phyloP scores from a whole-genome alignment of 2,888 invertebrate species.

The Nephrotoma flavescens region DNA sequence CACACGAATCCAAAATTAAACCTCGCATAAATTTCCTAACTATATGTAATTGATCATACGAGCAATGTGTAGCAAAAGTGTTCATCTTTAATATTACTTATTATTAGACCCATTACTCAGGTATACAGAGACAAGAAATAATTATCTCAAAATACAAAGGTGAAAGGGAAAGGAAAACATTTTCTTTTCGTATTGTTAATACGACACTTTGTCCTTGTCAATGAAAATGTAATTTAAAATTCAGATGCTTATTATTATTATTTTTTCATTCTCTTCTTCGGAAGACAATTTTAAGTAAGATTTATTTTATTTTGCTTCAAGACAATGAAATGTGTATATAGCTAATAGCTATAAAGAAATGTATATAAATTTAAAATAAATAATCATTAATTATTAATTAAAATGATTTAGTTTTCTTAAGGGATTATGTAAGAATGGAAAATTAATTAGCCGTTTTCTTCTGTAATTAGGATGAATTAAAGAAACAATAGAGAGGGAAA shows the following conservation, averaged over 20 bases:
- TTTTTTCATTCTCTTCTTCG: neutral
- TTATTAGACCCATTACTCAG: neutral
- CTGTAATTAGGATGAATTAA: neutral
- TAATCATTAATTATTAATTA: neutral
- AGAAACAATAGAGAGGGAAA: neutral
- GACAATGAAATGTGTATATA: neutral
- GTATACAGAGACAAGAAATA: neutral
- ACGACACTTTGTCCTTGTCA: neutral
- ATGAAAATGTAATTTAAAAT: neutral
- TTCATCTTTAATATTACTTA: neutral
- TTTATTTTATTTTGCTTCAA: neutral
- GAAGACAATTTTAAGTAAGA: neutral
- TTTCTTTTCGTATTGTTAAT: neutral
- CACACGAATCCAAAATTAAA: too few relatives aligned
- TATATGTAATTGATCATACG: too few relatives aligned
- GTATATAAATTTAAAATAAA: neutral
- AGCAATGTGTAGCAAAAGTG: neutral
- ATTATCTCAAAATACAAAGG: neutral
- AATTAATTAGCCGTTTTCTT: neutral
- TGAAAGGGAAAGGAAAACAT: neutral
- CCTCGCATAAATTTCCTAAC: too few relatives aligned
- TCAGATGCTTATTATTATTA: neutral
- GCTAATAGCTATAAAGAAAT: neutral
- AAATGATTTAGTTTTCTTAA: neutral
- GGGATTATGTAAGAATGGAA: neutral